phyloP scores from a whole-genome alignment of 2,888 invertebrate species.

The Orthosia incerta region DNA sequence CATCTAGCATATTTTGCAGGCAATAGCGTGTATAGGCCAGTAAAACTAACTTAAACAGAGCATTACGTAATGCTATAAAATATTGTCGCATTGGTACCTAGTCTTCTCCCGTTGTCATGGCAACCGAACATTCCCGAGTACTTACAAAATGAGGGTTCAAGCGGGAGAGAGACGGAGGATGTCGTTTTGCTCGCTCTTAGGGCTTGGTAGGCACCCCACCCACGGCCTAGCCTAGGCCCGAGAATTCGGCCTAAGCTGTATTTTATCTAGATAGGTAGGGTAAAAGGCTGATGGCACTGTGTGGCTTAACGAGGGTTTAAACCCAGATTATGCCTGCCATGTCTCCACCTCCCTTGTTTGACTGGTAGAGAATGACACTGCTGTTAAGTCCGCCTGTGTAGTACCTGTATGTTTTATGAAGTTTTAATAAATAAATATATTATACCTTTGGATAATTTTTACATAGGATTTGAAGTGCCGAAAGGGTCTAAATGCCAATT shows the following conservation, averaged over 20 bases:
- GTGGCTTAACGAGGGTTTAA: conserved; percentile 31
- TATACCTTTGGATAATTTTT: no score
- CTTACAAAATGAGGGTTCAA: not conserved
- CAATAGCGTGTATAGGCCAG: conserved; percentile 23
- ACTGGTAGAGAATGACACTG: no score
- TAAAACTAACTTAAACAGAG: conserved; percentile 2
- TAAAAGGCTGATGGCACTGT: conserved; percentile 35
- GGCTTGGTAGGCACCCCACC: conserved; percentile 59
- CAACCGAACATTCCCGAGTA: conserved; percentile 63
- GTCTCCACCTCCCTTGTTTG: no score
- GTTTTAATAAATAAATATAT: no score
- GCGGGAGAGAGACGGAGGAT: conserved; percentile 36
- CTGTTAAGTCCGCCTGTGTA: no score
- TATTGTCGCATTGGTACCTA: conserved; percentile 51
- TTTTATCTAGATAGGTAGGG: conserved; percentile 46
- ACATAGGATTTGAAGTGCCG: no score
- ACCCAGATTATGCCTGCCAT: not conserved
- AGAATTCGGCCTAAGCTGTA: conserved; percentile 48
- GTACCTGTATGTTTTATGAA: no score
- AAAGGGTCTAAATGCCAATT: no score
- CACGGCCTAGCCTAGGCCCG: conserved; percentile 58
- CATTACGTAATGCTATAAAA: conserved; percentile 51
- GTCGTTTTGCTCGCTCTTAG: conserved; percentile 39
- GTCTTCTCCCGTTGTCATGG: conserved; percentile 68
- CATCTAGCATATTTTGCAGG: conserved; percentile 9